Base-by-base conservation (phyloP, 2,113 vertebrate species). In the Hippocampus guttulatus region DNA sequence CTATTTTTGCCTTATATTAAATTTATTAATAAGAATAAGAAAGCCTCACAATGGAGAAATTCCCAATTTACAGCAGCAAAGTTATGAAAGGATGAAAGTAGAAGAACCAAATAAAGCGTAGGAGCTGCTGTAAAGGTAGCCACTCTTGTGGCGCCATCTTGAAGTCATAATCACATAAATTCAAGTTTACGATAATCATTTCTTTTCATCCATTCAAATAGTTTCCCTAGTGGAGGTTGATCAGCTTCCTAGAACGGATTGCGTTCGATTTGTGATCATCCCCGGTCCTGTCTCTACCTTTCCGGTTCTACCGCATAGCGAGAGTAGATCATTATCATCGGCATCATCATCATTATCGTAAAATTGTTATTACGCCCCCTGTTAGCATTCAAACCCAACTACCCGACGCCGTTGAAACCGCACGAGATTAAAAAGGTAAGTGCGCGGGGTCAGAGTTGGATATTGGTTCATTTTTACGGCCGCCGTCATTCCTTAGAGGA, bases 401-500 rank as follows among this genome's bases (percentile, higher is more conserved):
- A 64, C 33, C 71, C 49, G 62, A 54, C 61, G 51, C 61, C 57
- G 64, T 54, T 75, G 73, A 55, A 79, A 69, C 41, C 68, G 74
- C 76, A 84, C 45, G 60, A 79, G 74, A 52, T 21, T 63, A 8
- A 71, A 38, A 71, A 75, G 67, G 67, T 49, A 18, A 43, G 41
- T 49, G 45, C 16, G 52, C 43, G 67, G 73, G 76, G 69, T 77
- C 64, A 69, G 75, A 76, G 69, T 81, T 76, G 73, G 23, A 23
- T 64, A 64, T 64, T 64, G 41, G 38, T n/a, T 64, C 57, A 55
- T 71, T 75, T 85, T 72, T 73, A 75, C 71, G 67, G 64, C 65
- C 64, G 51, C 68, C 74, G 63, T 83, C 77, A 81, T 70, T 74
- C 68, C 74, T 15, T 43, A 14, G 67, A 64, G 63, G 27, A 70